Percentiles rank a stretch among this genome's conserved stretches.
Evolutionary conservation across 2,113 vertebrate genomes (phyloP).

Genomic region (Corvus cornix): DNA sequence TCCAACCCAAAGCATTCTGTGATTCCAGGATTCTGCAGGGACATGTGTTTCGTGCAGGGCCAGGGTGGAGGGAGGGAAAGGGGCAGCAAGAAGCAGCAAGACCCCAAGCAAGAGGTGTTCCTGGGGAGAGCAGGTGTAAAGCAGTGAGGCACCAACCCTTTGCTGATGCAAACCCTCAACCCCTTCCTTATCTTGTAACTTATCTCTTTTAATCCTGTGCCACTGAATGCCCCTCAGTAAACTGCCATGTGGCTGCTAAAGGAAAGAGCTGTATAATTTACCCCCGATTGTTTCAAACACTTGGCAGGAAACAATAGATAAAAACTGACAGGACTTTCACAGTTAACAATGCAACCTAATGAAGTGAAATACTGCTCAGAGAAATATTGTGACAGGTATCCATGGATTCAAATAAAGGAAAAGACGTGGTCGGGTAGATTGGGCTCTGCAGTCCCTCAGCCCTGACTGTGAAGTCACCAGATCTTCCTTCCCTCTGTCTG

Average conservation of each 20-base stretch:
- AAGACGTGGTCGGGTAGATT: not conserved
- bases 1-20: not conserved
- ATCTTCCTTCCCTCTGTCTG: not conserved
- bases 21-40: not conserved
- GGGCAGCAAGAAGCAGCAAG: not conserved
- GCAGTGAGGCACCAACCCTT: not conserved
- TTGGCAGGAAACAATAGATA: constrained; percentile 57
- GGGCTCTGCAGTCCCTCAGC: not conserved
- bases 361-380: constrained; percentile 12
- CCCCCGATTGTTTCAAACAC: constrained; percentile 5
- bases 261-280: constrained; percentile 13
- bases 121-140: not conserved
- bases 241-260: not conserved
- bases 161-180: not conserved
- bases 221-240: not conserved
- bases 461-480: not conserved
- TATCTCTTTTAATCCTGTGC: not conserved
- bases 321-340: constrained; percentile 35
- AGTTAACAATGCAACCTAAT: constrained; percentile 49
- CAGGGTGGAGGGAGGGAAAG: not conserved
- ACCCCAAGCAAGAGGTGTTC: not conserved
- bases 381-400: constrained; percentile 42
- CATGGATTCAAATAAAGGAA: not conserved
- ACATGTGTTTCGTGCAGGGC: not conserved
- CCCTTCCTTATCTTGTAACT: not conserved